Base-by-base conservation (phyloP, 2,797 vertebrate genomes). In the Benthosema pterotum region DNA sequence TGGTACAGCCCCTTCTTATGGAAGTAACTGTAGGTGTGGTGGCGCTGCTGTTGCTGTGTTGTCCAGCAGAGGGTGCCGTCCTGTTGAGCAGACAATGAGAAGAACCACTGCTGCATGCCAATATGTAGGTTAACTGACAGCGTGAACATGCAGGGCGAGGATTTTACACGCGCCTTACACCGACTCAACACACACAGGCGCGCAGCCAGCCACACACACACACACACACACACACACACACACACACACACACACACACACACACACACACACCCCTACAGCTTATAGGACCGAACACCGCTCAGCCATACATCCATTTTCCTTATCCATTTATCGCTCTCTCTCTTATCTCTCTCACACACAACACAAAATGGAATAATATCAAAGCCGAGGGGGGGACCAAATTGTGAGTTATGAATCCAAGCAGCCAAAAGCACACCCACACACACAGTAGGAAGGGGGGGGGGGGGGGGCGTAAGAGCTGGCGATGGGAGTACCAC, bases 51-150 rank as follows among this genome's bases (percentile, higher is more conserved):
- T 57, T 19, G 4, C 46, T 11, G 5, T 19, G 12, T 42, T 8
- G 32, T 60, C 84, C 86, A 87, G 55, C 46, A 71, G 78, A 78
- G 73, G 83, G 85, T 14, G 67, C 78, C 68, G 57, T 80, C 52
- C 57, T 13, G 71, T 42, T 22, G 15, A 13, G 15, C n/a, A 47
- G n/a, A 28, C 46, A 49, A n/a, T n/a, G 11, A 22, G 19, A 12
- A 22, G 19, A 12, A 13, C 15, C 14, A 16, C 52, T 71, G 43
- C 71, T 75, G 51, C 25, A 59, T 11, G n/a, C 5, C 47, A 42
- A 1, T 0, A 4, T 72, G 51, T 69, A 72, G 79, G 75, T 83
- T 79, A 72, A 58, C 57, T 52, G 65, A 47, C 55, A 51, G 60
- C 57, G 57, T 63, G 67, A 57, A 73, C 60, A 16, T 22, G 47